A percentile compares a stretch with the other conserved stretches of the same genome.
Conservation (phyloP, 2,797 vertebrate species). For the Botia almorhae region DNA sequence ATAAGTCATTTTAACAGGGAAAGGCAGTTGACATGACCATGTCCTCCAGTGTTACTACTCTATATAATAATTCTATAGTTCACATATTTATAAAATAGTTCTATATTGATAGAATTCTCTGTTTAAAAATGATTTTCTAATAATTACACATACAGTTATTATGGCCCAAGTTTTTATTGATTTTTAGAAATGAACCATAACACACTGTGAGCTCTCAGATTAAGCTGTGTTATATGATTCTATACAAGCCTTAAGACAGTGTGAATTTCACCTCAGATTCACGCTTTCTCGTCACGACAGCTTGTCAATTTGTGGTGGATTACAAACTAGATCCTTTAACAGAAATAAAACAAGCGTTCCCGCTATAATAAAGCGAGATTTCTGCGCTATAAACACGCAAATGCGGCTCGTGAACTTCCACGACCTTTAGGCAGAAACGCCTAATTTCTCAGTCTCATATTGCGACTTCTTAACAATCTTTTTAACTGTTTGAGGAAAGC, state of each 20-base stretch:
- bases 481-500: no score
- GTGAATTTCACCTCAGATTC: no score
- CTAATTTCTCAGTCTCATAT: no score
- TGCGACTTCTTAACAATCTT: no score
- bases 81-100: neutral
- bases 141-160: neutral
- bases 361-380: no score
- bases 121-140: neutral
- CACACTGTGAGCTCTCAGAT: neutral
- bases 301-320: no score
- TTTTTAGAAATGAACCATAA: no score
- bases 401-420: neutral
- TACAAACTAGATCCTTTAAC: neutral
- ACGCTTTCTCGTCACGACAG: no score
- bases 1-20: constrained; percentile 39
- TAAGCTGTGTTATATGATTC: neutral
- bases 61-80: neutral
- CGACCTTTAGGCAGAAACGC: no score
- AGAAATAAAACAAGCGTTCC: neutral
- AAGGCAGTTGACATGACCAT: constrained; percentile 1
- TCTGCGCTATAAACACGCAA: no score
- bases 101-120: neutral
- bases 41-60: neutral
- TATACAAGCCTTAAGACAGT: neutral
- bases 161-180: no score